Conservation (phyloP, 1,140 invertebrate genomes). For the Eulimnadia texana region DNA sequence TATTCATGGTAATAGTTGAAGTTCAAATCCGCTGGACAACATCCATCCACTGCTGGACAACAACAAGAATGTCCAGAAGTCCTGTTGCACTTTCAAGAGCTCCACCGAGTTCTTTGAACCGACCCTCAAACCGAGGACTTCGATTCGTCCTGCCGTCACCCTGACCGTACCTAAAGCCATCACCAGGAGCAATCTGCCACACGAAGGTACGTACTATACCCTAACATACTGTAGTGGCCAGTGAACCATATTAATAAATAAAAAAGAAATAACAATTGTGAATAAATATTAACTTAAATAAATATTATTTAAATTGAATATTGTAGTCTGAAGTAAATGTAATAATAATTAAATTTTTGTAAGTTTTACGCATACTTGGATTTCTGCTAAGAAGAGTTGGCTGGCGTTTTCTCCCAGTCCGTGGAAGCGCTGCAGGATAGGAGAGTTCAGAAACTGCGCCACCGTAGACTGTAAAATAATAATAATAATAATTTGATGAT, state of each 20-base stretch:
- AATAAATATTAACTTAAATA: slow-evolving; percentile 18
- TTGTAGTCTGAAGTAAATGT: too few relatives aligned
- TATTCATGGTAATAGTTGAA: too few relatives aligned
- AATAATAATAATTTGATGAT: not conserved
- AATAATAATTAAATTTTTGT: too few relatives aligned
- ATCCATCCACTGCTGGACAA: slow-evolving; percentile 57
- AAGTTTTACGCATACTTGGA: too few relatives aligned
- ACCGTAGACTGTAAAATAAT: slow-evolving; percentile 28
- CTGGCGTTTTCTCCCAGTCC: slow-evolving; percentile 33
- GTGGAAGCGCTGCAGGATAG: slow-evolving; percentile 39
- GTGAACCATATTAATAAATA: not conserved
- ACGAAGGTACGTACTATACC: not conserved
- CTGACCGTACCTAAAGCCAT: slow-evolving; percentile 21
- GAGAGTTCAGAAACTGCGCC: slow-evolving; percentile 37
- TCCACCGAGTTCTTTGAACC: slow-evolving; percentile 8
- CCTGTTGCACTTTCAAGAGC: not conserved
- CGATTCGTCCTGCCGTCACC: slow-evolving; percentile 28
- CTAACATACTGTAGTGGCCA: too few relatives aligned
- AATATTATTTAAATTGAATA: slow-evolving; percentile 22
- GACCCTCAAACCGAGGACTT: slow-evolving; percentile 18
- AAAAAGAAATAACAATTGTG: not conserved
- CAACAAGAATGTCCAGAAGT: slow-evolving; percentile 68
- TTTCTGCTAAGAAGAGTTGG: slow-evolving; percentile 31
- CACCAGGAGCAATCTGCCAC: not conserved
- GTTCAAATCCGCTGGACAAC: slow-evolving; percentile 59